Evolutionary conservation across 2,797 vertebrate genomes (phyloP), one percentile per base, ranked within the genome.

Genomic region (Crocodylus rhombifer): DNA sequence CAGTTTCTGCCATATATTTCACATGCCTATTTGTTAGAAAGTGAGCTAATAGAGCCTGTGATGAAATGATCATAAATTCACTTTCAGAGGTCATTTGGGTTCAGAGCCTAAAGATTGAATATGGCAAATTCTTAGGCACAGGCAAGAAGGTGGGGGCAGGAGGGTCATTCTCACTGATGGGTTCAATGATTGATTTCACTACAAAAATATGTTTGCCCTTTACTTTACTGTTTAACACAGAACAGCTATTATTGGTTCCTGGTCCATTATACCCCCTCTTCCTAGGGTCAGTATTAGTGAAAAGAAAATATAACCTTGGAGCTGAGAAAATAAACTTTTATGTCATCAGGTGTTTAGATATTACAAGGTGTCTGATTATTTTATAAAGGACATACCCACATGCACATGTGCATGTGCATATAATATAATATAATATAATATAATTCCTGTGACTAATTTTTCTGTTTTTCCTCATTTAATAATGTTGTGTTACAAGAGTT

Each of bases 31-130:
- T 96, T 97, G 93, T 95, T 88, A 82, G 92, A 92, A 92, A 95
- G 91, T 93, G 90, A 96, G 86, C 92, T 95, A 96, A 96, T 96
- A 92, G 95, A 93, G 91, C 91, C 83, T 36, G 88, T 94, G 90
- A 95, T 94, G 82, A 87, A 96, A 92, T 82, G 93, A 97, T 96
- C 97, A 97, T 97, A 97, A 96, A 95, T 95, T 97, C 91, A 51
- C 77, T 95, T 97, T 95, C 93, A 97, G 95, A 97, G 97, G 97
- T 96, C 97, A 96, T 93, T 94, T 88, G 95, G 93, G 94, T 95
- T 91, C 92, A 94, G 93, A 95, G 89, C 79, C 73, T 92, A 90
- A 96, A 96, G 95, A 88, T 86, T 95, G 96, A 95, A 96, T 93
- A 94, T 97, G 95, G 94, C 91, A 92, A 94, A 95, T 93, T 91